Percentiles rank a stretch among this genome's conserved stretches.
Conservation (phyloP, 2,888 invertebrate genomes). For the Dione juno region DNA sequence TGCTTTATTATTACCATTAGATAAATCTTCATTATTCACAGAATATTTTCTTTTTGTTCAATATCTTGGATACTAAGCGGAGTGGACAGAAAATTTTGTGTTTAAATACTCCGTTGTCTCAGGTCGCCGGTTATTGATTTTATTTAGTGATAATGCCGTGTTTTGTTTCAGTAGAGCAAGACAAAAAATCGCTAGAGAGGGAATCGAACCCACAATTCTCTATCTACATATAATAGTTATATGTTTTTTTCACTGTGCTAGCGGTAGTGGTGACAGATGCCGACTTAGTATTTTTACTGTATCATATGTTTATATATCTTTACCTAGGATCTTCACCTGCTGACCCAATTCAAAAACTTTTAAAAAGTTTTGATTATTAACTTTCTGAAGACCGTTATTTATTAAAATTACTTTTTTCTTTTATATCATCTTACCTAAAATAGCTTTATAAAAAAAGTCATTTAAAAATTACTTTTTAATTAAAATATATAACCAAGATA, state of each 20-base stretch:
- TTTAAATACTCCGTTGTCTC: not conserved
- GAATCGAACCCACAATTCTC: not conserved
- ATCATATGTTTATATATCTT: constrained; percentile 4
- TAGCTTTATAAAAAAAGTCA: not conserved
- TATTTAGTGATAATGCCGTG: not conserved
- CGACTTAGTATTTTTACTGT: constrained; percentile 3
- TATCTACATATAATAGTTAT: not conserved
- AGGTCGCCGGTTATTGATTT: too few species aligned
- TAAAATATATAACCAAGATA: too few species aligned
- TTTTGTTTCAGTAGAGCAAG: not conserved
- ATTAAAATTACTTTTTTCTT: not conserved
- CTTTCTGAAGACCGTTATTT: constrained; percentile 6
- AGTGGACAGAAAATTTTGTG: not conserved
- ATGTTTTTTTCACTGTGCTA: too few species aligned
- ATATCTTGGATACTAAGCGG: not conserved
- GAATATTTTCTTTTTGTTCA: not conserved
- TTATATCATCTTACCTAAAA: too few species aligned
- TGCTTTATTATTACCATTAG: constrained; percentile 31
- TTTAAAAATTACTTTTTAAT: too few species aligned
- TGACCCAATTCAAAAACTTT: constrained; percentile 16
- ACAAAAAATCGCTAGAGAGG: not conserved
- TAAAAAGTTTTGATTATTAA: constrained; percentile 5
- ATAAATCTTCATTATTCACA: constrained; percentile 15
- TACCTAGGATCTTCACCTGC: constrained; percentile 9
- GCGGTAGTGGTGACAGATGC: too few species aligned